Percentiles rank a stretch among this genome's conserved stretches.
These are phyloP conservation scores for Umimayanthus chanpuru DNA, from an alignment of 92 coral and sea anemone genomes.

Conservation along the genomic window DNA sequence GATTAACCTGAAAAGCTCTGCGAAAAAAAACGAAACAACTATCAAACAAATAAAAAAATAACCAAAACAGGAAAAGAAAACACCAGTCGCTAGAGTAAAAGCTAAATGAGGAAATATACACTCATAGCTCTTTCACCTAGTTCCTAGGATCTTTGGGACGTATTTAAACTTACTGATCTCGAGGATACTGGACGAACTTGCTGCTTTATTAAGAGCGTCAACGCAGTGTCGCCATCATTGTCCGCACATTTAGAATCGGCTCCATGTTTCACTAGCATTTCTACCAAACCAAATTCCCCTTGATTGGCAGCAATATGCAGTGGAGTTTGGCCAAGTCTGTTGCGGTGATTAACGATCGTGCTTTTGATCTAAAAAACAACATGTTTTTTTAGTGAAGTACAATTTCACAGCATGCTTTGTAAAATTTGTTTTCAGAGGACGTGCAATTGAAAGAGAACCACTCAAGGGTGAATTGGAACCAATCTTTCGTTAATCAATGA, in stretches of 20 bases:
- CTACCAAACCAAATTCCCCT: background rate
- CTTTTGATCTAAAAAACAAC: background rate
- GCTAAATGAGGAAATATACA: too few species aligned
- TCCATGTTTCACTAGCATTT: background rate
- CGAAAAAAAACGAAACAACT: too few species aligned
- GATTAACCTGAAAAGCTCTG: too few species aligned
- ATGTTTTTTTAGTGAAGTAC: background rate
- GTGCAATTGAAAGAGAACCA: too few species aligned
- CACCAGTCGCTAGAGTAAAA: too few species aligned
- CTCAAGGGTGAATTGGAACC: too few species aligned
- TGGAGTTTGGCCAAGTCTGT: background rate
- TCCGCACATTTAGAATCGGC: background rate
- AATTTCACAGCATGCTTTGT: too few species aligned
- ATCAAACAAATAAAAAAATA: too few species aligned
- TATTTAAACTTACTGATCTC: background rate
- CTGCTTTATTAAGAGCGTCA: background rate
- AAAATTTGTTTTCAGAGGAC: too few species aligned
- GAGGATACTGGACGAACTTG: background rate
- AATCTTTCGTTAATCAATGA: too few species aligned
- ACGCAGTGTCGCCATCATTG: background rate
- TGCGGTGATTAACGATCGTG: background rate
- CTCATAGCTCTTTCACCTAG: too few species aligned
- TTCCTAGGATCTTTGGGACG: background rate
- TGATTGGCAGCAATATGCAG: conserved; percentile 17
- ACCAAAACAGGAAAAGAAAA: too few species aligned